Base-by-base conservation (phyloP, 2,888 invertebrate genomes). In the Drosophila sordidula region DNA sequence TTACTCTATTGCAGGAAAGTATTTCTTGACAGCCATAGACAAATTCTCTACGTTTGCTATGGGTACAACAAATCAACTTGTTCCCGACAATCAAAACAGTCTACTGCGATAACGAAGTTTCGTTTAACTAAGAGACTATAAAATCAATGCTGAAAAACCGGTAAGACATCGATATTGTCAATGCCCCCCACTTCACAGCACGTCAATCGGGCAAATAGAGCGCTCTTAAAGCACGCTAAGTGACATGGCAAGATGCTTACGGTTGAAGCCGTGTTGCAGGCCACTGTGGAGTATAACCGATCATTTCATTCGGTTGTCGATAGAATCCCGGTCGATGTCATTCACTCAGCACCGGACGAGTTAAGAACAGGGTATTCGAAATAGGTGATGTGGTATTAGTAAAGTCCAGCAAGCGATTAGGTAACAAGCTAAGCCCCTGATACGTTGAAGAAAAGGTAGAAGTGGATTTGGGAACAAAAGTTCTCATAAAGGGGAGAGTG, bases 161-260 rank as follows among this genome's bases (percentile, higher is more conserved):
- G 16, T 46, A 16, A 16, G 29, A 5, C 5, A 42, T 42, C 22
- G 42, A 25, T 25, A 22, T 42, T 12, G 6, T 12, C 12, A 46
- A 46, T 29, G 26, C 14, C 45, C 26, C 2, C 45, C 45, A n/a
- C n/a, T 44, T 6, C 44, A 44, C n/a, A 26, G 14, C 45, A 26
- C 45, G 2, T 46, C 29, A 32, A 46, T 32, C 26, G 32, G 6
- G 18, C 18, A 18, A 18, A 18, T 18, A 18, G 18, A 18, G 18
- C 18, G 18, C 2, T 18, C 2, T 18, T 2, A 42, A n/a, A 42
- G 22, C 42, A 25, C 42, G 12, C 22, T 42, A 12, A 6, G 6
- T 12, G 42, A 42, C 4, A 42, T 25, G 6, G 42, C 6, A 12
- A 25, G 42, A 22, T 42, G 42, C 22, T 11, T 36, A 18, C 18